phyloP scores from a whole-genome alignment of 2,797 vertebrate species.

The Fistularia commersonii region DNA sequence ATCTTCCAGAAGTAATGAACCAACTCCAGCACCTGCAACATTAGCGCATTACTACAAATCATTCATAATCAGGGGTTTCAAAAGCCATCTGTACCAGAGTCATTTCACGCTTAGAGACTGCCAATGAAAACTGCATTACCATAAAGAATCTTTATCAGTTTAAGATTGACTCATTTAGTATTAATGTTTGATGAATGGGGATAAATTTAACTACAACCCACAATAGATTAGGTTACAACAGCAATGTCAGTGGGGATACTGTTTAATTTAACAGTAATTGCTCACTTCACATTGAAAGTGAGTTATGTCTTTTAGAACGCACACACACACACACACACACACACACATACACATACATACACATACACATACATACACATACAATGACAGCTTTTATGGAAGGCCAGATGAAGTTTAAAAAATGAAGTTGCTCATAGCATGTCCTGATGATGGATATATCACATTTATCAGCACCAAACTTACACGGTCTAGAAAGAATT shows the following conservation, averaged over 20 bases:
- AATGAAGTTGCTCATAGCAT: too few species aligned
- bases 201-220: slow-evolving; percentile 7
- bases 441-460: too few species aligned
- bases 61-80: slow-evolving; percentile 26
- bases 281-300: slow-evolving; percentile 1
- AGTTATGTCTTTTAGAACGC: too few species aligned
- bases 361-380: slow-evolving; percentile 6
- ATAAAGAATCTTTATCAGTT: slow-evolving; percentile 23
- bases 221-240: slow-evolving; percentile 10
- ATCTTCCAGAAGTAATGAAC: slow-evolving; percentile 4
- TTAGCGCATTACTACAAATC: slow-evolving; percentile 34
- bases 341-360: slow-evolving; percentile 5
- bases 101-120: slow-evolving; percentile 7
- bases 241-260: slow-evolving; percentile 1
- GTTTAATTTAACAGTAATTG: slow-evolving; percentile 21
- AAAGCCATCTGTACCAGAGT: background rate
- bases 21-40: background rate
- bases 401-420: too few species aligned
- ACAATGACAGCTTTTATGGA: slow-evolving; percentile 1
- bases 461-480: too few species aligned
- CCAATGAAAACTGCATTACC: slow-evolving; percentile 40
- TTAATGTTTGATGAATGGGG: slow-evolving; percentile 49
- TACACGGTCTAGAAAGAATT: too few species aligned
- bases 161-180: slow-evolving; percentile 24
- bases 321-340: slow-evolving; percentile 5